phyloP scores from a whole-genome alignment of 2,797 vertebrate species.

The Parauchenoglanis ngamensis region DNA sequence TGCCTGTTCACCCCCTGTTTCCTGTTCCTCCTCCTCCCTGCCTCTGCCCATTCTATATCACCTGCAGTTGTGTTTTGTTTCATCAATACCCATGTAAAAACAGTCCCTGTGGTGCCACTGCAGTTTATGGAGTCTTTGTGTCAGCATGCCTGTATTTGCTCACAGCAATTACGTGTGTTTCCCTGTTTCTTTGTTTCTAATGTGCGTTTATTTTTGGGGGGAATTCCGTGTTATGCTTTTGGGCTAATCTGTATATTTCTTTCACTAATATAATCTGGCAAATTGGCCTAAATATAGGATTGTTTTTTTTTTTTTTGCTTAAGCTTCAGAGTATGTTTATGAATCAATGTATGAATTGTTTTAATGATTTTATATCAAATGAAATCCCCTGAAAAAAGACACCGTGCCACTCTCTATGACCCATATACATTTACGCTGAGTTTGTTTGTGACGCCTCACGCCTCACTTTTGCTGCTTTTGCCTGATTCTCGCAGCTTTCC shows the following conservation, averaged over 20 bases:
- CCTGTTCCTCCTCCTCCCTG: neutral
- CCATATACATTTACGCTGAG: neutral
- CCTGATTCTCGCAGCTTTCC: neutral
- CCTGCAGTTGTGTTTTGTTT: neutral
- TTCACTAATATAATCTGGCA: neutral
- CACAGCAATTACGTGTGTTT: neutral
- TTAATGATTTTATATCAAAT: too few species aligned
- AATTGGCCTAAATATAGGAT: neutral
- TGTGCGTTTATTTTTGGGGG: neutral
- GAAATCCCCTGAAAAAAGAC: neutral
- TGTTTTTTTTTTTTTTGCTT: neutral
- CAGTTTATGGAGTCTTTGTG: constrained; percentile 3
- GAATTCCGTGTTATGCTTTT: neutral
- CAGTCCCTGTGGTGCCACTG: constrained; percentile 9
- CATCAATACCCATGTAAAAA: constrained; percentile 18
- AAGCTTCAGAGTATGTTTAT: neutral
- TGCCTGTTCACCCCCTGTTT: neutral
- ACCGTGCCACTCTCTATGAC: neutral
- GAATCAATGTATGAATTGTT: neutral
- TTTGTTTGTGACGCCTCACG: neutral
- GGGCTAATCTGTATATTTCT: neutral
- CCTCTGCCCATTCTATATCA: neutral
- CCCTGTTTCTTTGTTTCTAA: neutral
- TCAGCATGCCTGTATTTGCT: constrained; percentile 19
- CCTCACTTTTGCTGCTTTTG: neutral